phyloP scores from a whole-genome alignment of 2,888 invertebrate species.

The Platerodrilus igneus region DNA sequence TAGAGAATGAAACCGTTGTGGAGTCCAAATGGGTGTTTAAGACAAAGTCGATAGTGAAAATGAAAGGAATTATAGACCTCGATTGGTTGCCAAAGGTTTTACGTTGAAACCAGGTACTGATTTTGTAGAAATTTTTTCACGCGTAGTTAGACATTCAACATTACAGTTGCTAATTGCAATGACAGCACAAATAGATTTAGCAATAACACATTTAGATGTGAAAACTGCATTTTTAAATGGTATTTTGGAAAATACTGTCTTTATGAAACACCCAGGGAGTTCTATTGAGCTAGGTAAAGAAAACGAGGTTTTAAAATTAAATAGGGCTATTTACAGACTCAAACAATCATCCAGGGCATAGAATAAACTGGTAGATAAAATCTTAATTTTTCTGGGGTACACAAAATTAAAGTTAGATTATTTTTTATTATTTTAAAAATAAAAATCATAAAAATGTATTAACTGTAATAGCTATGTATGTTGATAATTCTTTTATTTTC shows the following conservation, averaged over 20 bases:
- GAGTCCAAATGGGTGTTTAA: conserved; percentile 36
- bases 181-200: conserved; percentile 21
- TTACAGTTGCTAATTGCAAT: conserved; percentile 26
- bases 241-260: conserved; percentile 21
- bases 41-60: conserved; percentile 29
- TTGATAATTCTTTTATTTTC: conserved; percentile 14
- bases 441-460: conserved; percentile 8
- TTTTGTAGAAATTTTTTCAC: conserved; percentile 29
- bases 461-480: conserved; percentile 10
- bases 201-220: conserved; percentile 30
- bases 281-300: conserved; percentile 1
- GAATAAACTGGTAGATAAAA: conserved; percentile 9
- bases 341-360: conserved; percentile 12
- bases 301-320: conserved; percentile 10
- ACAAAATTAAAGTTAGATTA: conserved; percentile 12
- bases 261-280: conserved; percentile 15
- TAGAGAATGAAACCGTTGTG: conserved; percentile 26
- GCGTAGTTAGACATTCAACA: conserved; percentile 21
- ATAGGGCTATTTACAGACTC: conserved; percentile 13
- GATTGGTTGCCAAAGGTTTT: conserved; percentile 31
- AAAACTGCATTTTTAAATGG: conserved; percentile 32
- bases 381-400: conserved; percentile 11
- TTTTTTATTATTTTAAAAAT: conserved; percentile 11
- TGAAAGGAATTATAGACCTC: conserved; percentile 26
- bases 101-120: conserved; percentile 27